Base-by-base conservation (phyloP, 92 coral and sea anemone species). In the Chrysogorgia sp. region DNA sequence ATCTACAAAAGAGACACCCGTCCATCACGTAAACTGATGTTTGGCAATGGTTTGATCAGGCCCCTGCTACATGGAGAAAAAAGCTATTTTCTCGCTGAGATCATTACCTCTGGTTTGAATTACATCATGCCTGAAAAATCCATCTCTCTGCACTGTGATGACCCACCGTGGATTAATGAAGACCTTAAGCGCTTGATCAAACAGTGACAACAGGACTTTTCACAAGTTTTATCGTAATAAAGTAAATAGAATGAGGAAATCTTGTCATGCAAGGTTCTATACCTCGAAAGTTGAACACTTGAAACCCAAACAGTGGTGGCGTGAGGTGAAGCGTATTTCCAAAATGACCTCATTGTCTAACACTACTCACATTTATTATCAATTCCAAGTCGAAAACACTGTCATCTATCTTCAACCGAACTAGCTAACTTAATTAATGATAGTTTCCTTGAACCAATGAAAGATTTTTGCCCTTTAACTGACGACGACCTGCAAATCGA, bases 201-300 rank as follows among this genome's bases (percentile, higher is more conserved):
- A 71, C 53, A 28, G 17, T 34, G 62, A 20, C 41, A 71, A 48
- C 61, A 48, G 17, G 77, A 60, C n/a, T 34, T 71, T 43, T 23
- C 47, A 43, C 56, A 71, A 48, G 35, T 48, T 71, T 22, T 71
- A 71, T 55, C 77, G 77, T 33, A 71, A 71, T 35, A 71, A 71
- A 24, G 63, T 71, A 12, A 71, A 71, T 28, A 49, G 34, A 28
- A 43, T 49, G 61, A 49, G 63, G 77, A 71, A 47, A 49, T 35
- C 34, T 35, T 71, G 77, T 71, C 45, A 34, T 9, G 30, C 22
- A n/a, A 55, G 47, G 31, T 71, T 41, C 43, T 71, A 71, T 37
- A 10, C 59, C 28, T 71, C 34, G 14, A 45, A 71, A 24, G 61
- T 71, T n/a, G 47, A 22, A 34, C 77, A 71, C 14, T 53, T 71